Base-by-base conservation (phyloP, 1,140 invertebrate species). In the Scaptomyza graminum region DNA sequence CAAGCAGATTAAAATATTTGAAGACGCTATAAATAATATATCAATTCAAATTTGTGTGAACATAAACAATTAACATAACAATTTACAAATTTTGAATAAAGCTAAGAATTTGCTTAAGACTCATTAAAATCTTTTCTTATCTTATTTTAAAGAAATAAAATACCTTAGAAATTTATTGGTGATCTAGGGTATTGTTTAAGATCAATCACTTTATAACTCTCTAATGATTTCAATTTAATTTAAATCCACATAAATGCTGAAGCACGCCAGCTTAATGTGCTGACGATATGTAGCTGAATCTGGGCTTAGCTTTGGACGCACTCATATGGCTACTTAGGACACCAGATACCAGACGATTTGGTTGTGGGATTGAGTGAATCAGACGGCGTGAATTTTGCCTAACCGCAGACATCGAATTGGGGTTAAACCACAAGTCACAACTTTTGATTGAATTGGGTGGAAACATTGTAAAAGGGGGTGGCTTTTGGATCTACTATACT, bases 251-350 rank as follows among this genome's bases (percentile, higher is more conserved):
- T 18, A 9, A 34, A 34, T n/a, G 31, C 22, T 8, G 50, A 55
- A 65, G 62, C 62, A 55, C n/a, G 9, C 7, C 31, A 52, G 50
- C 31, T 47, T 41, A 69, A 28, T 55, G 59, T n/a, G 44, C 6
- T 69, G 51, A 68, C 64, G 70, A 69, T 69, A 51, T 62, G 0
- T 7, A 46, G 31, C 41, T 16, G 52, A 15, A 56, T 66, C 55
- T 18, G 44, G 46, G n/a, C 52, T 54, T 37, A 66, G 63, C 49
- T 59, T 51, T 31, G 7, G 18, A 39, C 12, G 37, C 37, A 41
- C 37, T 41, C 67, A 50, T 57, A 31, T 28, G 9, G 18, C 46
- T 39, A 34, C 18, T 56, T 37, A 49, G 41, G 31, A 52, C 46
- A 67, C 63, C 51, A 59, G 52, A 66, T 57, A 63, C 31, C 22